Base-by-base conservation (phyloP, 2,888 invertebrate genomes). In the Brachypalpus laphriformis region DNA sequence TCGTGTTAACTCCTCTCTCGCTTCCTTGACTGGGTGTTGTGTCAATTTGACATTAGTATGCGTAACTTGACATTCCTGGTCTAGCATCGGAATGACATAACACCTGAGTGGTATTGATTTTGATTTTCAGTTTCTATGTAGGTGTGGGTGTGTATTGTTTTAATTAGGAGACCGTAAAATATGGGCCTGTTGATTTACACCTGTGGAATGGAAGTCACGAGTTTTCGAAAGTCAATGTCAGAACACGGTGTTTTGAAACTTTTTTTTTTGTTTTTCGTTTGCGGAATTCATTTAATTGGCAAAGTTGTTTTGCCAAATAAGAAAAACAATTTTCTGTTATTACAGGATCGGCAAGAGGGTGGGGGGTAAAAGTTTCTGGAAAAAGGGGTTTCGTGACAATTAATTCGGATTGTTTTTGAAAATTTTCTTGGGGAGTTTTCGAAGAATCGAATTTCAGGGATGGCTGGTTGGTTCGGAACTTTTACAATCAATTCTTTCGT, bases 51-150 rank as follows among this genome's bases (percentile, higher is more conserved):
- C 56, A 71, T 78, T 78, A 71, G 71, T 65, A 71, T 78, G 71
- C 65, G 47, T 40, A 31, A 20, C 31, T 57, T 71, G 78, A 71
- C 78, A 40, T 56, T 63, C 11, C 25, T 34, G 45, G 54, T 56
- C 68, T 63, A 16, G 37, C 56, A 34, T 75, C 61, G 37, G 37
- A 75, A 74, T 70, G 56, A 75, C 81, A 81, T 56, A 68, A 81
- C 74, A 81, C 81, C 75, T 81, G 54, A 75, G 45, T 18, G 51
- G 14, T 74, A 72, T 72, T 51, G 72, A 80, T 72, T 80, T 80
- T 47, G 16, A 0, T 7, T 40, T 59, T 57, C 28, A n/a, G 45
- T 45, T 34, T 28, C 3, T 51, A 5, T 22, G 31, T 18, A 8
- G 20, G 9, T 42, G n/a, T 28, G 9, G 11, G 2, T 42, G 68